These are phyloP conservation scores for silkworm (Bombyx mori) DNA, from an alignment of 1,140 invertebrate species.

Conservation along the genomic window ASM3026992v2 NC_085111.1:9776001-9776500, in stretches of 20 bases:
- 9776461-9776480: too few species aligned
- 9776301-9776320: too few species aligned
- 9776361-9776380: too few species aligned
- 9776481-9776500: too few species aligned
- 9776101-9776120: slow-evolving; percentile 67
- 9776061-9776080: slow-evolving; percentile 66
- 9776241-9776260: slow-evolving; percentile 44
- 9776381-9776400: too few species aligned
- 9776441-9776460: too few species aligned
- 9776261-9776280: slow-evolving; percentile 18
- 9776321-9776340: too few species aligned
- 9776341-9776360: too few species aligned
- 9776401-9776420: too few species aligned
- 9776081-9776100: slow-evolving; percentile 69
- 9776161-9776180: slow-evolving; percentile 18
- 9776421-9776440: too few species aligned
- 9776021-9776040: slow-evolving; percentile 66
- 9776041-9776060: slow-evolving; percentile 70
- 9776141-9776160: slow-evolving; percentile 30
- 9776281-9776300: too few species aligned
- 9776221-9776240: slow-evolving; percentile 63
- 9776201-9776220: slow-evolving; percentile 54
- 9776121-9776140: slow-evolving; percentile 56
- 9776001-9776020: slow-evolving; percentile 41
- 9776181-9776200: slow-evolving; percentile 24